Base-by-base conservation (phyloP, 2,113 vertebrate genomes). In the Chaenogobius annularis region DNA sequence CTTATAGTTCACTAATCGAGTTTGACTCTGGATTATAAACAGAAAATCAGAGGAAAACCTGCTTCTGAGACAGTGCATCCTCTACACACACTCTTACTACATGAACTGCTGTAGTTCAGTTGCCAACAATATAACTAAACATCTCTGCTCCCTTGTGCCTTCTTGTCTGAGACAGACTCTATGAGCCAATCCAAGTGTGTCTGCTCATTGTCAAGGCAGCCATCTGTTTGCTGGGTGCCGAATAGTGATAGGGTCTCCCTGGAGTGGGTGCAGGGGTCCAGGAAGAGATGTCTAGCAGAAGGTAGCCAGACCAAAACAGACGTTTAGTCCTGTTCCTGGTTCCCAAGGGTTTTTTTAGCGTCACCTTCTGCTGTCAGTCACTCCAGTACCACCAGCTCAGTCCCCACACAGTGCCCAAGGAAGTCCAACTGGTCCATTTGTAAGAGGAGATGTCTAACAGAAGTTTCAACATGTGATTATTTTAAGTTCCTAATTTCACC, bases 311-410 rank as follows among this genome's bases (percentile, higher is more conserved):
- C 76, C 73, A 52, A 86, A 88, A 73, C 86, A 89, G 86, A 88
- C 88, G 74, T 75, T 64, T 64, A 73, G 81, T 85, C 81, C 78
- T 87, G 81, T 83, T 86, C 72, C 68, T 43, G 70, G 76, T 72
- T 85, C 78, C 87, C 76, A 37, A 63, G 56, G 85, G 84, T 76
- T 63, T 72, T 48, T 47, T 55, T 43, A 20, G 69, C 72, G 70
- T 75, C 86, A 85, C 75, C 85, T 75, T 78, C 67, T 70, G 69
- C 80, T 85, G 89, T 87, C 90, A 89, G 83, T 89, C 84, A 85
- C 68, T 80, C 70, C 19, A 50, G 52, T 58, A 68, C 44, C 14
- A 22, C 61, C 75, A 72, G 56, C 63, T 68, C 55, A 72, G 35
- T 72, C 71, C 66, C 64, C 70, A 64, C 48, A 66, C 68, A 66